Evolutionary conservation across 2,888 invertebrate genomes (phyloP), one percentile per base, ranked within the genome.

Genomic region (Yponomeuta plumbellus): DNA sequence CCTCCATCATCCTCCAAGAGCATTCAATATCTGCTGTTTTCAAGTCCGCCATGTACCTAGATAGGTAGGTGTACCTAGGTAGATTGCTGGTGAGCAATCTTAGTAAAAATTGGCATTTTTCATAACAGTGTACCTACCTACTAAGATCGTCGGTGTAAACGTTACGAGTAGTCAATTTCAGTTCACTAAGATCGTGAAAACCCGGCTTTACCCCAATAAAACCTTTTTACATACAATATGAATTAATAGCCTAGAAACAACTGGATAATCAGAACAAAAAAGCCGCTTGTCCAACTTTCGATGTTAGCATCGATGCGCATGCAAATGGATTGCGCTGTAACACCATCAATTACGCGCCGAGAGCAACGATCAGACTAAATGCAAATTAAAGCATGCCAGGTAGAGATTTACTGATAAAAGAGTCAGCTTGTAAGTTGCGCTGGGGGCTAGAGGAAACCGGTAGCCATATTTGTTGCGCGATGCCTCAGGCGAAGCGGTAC

Each of bases 401-500:
- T 34, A 11, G 39, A 39, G n/a, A 20, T 34, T 62, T 59, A 59
- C 22, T 11, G 39, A 20, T 62, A 17, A 64, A 52, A 52, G 34
- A 34, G 34, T 34, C 8, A 64, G 52, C 52, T 56, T 56, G 34
- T 34, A 34, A 34, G 34, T 34, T 10, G 34, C 6, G 34, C 34
- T 34, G 34, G 34, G 34, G 34, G 34, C 34, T 34, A 34, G 34
- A 34, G 52, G 11, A 21, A 64, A 64, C 64, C 34, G 58, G 65
- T 65, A 58, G 65, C 65, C 65, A 65, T 65, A 13, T 65, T 64
- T 57, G 34, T 66, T 61, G 61, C 66, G 58, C 66, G 61, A 61
- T 67, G 73, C 77, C 73, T 13, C 64, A 67, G 75, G 77, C 76
- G 57, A 68, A 64, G 66, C 67, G 67, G 66, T 63, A 70, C 71